A percentile compares a stretch with the other conserved stretches of the same genome.
Evolutionary conservation across 2,113 vertebrate genomes (phyloP).

Genomic region (Tyto alba): DNA sequence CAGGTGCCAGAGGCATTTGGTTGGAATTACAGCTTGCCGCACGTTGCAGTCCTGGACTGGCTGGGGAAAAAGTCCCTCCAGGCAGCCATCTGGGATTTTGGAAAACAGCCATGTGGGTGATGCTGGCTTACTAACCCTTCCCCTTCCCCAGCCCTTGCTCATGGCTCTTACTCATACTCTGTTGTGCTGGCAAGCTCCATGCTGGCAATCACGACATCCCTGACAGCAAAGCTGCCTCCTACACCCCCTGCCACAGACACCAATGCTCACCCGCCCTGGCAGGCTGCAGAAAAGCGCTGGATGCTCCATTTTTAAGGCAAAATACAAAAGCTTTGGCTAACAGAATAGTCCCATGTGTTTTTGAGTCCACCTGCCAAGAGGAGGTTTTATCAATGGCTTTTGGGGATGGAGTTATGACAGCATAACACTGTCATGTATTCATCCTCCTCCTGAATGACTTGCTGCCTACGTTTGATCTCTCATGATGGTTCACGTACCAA

Average conservation of each 20-base stretch:
- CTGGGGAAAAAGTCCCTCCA: neutral
- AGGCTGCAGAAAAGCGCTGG: neutral
- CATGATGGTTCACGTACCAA: neutral
- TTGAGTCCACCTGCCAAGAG: neutral
- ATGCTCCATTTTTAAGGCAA: neutral
- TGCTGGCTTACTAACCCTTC: neutral
- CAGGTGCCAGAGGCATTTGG: neutral
- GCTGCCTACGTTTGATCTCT: neutral
- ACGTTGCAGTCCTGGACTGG: rapidly evolving
- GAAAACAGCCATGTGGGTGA: neutral
- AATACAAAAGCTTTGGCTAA: neutral
- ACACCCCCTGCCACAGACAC: neutral
- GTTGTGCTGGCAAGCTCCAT: neutral
- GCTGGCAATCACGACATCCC: neutral
- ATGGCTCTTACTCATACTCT: neutral
- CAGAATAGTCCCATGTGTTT: neutral
- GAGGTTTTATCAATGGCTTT: neutral
- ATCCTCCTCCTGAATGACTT: neutral
- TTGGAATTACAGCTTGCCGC: neutral
- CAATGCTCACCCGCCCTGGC: neutral
- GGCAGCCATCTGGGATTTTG: neutral
- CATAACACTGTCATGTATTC: rapidly evolving
- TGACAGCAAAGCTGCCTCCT: neutral
- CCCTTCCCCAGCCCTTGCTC: neutral
- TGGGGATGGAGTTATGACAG: neutral